Conservation (phyloP, 2,113 vertebrate genomes). For the Myanophis thanlyinensis region DNA sequence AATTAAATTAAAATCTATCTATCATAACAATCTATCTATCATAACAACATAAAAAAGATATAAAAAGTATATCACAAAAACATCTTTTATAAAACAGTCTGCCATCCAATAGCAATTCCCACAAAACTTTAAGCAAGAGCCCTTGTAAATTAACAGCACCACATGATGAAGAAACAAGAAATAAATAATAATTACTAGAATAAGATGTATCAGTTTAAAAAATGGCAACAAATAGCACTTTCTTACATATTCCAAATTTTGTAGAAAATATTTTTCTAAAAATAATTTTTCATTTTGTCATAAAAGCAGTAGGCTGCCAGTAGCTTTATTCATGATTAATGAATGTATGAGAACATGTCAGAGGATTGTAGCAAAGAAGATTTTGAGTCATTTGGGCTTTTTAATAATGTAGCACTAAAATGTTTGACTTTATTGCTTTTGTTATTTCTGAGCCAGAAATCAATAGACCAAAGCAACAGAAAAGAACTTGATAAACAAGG, state of each 20-base stretch:
- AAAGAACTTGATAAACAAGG: neutral
- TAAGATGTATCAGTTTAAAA: neutral
- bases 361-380: neutral
- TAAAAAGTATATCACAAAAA: neutral
- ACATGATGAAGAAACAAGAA: neutral
- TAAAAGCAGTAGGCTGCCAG: neutral
- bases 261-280: neutral
- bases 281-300: neutral
- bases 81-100: neutral
- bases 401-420: neutral
- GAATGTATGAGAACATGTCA: neutral
- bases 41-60: neutral
- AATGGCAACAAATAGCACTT: neutral
- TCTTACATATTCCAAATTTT: neutral
- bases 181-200: neutral
- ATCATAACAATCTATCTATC: no score
- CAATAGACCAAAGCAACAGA: neutral
- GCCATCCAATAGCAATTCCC: neutral
- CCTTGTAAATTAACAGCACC: neutral
- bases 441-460: neutral
- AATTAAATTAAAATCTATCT: no score
- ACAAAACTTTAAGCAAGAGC: neutral
- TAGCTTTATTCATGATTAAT: neutral
- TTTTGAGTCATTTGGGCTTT: neutral
- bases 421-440: neutral